Conservation (phyloP, 2,797 vertebrate genomes). For the Enteromius argenteus region DNA sequence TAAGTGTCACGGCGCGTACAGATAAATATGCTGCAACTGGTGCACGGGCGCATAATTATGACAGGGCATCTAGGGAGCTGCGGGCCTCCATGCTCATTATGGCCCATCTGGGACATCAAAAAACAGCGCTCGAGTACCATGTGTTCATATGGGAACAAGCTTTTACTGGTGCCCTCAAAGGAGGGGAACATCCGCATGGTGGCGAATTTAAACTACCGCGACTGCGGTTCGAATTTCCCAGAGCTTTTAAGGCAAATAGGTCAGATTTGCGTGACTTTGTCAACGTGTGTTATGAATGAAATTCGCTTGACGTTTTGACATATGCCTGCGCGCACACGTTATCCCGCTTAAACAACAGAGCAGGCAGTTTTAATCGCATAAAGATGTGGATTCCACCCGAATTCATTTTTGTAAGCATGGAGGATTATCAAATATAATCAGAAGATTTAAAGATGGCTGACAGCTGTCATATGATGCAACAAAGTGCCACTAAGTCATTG, state of each 20-base stretch:
- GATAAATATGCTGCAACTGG: constrained; percentile 71
- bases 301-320: constrained; percentile 12
- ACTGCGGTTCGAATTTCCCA: constrained; percentile 27
- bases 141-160: constrained; percentile 39
- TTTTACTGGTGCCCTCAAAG: constrained; percentile 37
- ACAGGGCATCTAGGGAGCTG: constrained; percentile 59
- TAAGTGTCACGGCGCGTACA: constrained; percentile 66
- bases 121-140: constrained; percentile 28
- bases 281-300: constrained; percentile 64
- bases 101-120: constrained; percentile 62
- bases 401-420: constrained; percentile 76
- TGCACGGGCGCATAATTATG: constrained; percentile 60
- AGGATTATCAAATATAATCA: constrained; percentile 75
- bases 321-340: not conserved
- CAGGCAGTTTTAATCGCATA: constrained; percentile 80
- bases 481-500: constrained; percentile 77
- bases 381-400: constrained; percentile 79
- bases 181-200: constrained; percentile 14
- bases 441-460: constrained; percentile 83
- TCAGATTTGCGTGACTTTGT: not conserved
- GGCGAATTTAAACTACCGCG: constrained; percentile 1
- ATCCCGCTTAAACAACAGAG: constrained; percentile 68
- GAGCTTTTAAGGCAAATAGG: constrained; percentile 6
- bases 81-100: constrained; percentile 57
- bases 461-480: constrained; percentile 79